Base-by-base conservation (phyloP, 2,888 invertebrate genomes). In the Furcula furcula region DNA sequence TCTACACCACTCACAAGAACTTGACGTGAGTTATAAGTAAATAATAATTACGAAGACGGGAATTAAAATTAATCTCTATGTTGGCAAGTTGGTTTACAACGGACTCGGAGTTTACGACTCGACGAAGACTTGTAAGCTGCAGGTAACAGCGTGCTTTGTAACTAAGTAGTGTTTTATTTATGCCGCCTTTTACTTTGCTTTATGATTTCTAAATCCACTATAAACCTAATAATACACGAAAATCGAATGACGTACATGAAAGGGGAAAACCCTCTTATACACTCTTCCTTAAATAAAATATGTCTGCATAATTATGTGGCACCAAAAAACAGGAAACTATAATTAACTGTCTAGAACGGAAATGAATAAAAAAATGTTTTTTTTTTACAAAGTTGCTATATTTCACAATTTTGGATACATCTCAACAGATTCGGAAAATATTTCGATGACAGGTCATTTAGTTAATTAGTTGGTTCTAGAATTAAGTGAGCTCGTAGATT, bases 381-480 rank as follows among this genome's bases (percentile, higher is more conserved):
- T 51, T 55, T 57, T 65, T 65, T 64, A 70, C 66, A 77, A 77
- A 74, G 65, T 75, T 72, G 56, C 72, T 85, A 71, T 83, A 83
- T 76, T 82, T 74, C 62, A 57, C 65, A 58, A 52, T 58, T 66
- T 62, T 42, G 57, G 56, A 62, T 74, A 76, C 59, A 65, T 76
- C 66, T 78, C 71, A 76, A 74, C 57, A 62, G 69, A 67, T 48
- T 81, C 76, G 60, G 76, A 82, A 84, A 83, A 82, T 82, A 80
- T 70, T 66, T 66, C 54, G 64, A 62, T 64, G 65, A 72, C 63
- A 69, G 63, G 59, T 61, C 60, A 53, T 43, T 56, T 53, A 43
- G 44, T 53, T 37, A 49, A 46, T 54, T 55, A 55, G 45, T 49
- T 40, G 2, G 6, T 19, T 57, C 41, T 47, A 50, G 55, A 55